Conservation (phyloP, 2,888 invertebrate species). For the Plusia festucae region DNA sequence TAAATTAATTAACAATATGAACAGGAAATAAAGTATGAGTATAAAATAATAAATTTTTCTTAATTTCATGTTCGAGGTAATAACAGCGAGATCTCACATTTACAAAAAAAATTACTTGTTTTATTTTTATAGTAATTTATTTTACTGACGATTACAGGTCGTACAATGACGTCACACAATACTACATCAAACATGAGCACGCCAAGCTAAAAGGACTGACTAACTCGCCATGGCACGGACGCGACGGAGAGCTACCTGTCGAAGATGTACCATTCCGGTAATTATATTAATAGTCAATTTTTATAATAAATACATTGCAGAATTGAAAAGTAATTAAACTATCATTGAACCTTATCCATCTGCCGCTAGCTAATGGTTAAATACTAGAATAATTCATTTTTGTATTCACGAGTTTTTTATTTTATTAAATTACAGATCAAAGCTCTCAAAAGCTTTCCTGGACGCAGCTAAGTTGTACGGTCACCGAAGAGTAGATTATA, state of each 20-base stretch:
- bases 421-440: slow-evolving; percentile 71
- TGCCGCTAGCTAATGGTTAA: no score
- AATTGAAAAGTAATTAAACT: no score
- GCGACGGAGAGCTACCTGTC: slow-evolving; percentile 90
- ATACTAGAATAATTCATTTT: background rate
- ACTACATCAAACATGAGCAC: slow-evolving; percentile 90
- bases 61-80: no score
- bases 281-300: slow-evolving; percentile 9
- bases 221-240: slow-evolving; percentile 89
- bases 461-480: slow-evolving; percentile 91
- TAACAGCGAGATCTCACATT: no score
- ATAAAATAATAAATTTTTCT: no score
- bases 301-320: no score
- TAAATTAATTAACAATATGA: no score
- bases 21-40: no score
- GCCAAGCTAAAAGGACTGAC: slow-evolving; percentile 82
- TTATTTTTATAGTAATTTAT: background rate
- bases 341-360: no score
- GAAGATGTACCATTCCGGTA: slow-evolving; percentile 90
- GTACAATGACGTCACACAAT: slow-evolving; percentile 89
- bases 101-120: no score
- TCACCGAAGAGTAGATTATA: slow-evolving; percentile 91
- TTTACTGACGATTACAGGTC: slow-evolving; percentile 78
- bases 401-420: background rate
- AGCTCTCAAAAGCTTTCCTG: slow-evolving; percentile 91